Base-by-base conservation (phyloP, 1,140 invertebrate genomes). In the Phymastichus coffea region DNA sequence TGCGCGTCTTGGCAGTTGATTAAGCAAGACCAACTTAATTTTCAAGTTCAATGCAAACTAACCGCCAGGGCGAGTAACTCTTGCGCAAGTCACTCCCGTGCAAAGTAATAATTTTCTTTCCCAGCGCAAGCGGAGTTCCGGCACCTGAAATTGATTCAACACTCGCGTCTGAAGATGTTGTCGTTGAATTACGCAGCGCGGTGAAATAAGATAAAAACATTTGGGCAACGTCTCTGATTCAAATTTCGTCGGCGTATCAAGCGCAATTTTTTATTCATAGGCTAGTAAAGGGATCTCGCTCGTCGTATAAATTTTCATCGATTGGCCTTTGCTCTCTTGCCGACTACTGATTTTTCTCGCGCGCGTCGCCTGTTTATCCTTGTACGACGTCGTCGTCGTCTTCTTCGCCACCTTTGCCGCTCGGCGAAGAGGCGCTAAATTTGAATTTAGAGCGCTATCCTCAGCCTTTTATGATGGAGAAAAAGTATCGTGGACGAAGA, bases 251-350 rank as follows among this genome's bases (percentile, higher is more conserved):
- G n/a, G n/a, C n/a, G n/a, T n/a, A n/a, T n/a, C n/a, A n/a, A n/a
- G n/a, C n/a, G n/a, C n/a, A n/a, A 54, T 60, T 60, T 60, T 60
- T 60, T 60, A 60, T 60, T 60, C 57, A 60, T 60, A 54, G 30
- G 33, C 57, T 60, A 41, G 49, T 41, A 47, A n/a, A 60, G 51
- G 51, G 51, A 40, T 48, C 43, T 41, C 43, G 43, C 10, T 12
- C n/a, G n/a, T n/a, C 23, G 33, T 60, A 60, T 60, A 60, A 60
- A 60, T 60, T 60, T 60, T 60, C 57, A 60, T 59, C 38, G 57
- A 25, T 41, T 33, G 41, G 38, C 49, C 49, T n/a, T n/a, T 12
- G 41, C 22, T 41, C n/a, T 35, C 22, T 9, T 40, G 6, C 26
- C 49, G 15, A 23, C 35, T 40, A 17, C 23, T 10, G n/a, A 23